phyloP scores from a whole-genome alignment of 2,113 vertebrate species.

The Benitochromis conjunctus region DNA sequence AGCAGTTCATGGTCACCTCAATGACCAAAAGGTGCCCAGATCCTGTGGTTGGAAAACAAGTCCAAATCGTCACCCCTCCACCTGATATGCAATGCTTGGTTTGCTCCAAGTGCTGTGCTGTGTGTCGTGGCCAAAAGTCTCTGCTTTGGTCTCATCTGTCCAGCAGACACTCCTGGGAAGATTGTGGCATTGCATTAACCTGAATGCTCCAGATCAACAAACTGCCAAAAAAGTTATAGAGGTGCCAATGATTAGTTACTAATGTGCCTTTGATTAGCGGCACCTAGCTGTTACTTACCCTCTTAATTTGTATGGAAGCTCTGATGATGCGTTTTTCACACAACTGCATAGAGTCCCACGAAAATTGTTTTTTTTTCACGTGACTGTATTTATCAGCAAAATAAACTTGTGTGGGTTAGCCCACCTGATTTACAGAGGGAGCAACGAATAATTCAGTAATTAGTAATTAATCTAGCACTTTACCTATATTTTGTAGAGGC shows the following conservation, averaged over 20 bases:
- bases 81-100: background rate
- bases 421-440: background rate
- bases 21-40: rapidly evolving
- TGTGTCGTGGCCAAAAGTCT: background rate
- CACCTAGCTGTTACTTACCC: background rate
- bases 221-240: background rate
- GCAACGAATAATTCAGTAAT: background rate
- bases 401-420: background rate
- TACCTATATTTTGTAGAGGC: background rate
- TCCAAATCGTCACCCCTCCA: background rate
- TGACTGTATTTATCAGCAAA: background rate
- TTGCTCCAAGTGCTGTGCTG: background rate
- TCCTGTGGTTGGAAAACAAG: background rate
- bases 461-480: background rate
- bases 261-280: background rate
- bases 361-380: background rate
- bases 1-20: background rate
- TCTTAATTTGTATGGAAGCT: rapidly evolving
- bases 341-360: background rate
- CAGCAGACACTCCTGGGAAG: background rate
- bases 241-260: background rate
- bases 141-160: background rate
- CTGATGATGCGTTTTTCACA: background rate
- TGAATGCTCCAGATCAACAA: background rate
- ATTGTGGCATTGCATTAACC: background rate